Evolutionary conservation across 2,797 vertebrate genomes (phyloP).

Genomic region (Takifugu ocellatus): DNA sequence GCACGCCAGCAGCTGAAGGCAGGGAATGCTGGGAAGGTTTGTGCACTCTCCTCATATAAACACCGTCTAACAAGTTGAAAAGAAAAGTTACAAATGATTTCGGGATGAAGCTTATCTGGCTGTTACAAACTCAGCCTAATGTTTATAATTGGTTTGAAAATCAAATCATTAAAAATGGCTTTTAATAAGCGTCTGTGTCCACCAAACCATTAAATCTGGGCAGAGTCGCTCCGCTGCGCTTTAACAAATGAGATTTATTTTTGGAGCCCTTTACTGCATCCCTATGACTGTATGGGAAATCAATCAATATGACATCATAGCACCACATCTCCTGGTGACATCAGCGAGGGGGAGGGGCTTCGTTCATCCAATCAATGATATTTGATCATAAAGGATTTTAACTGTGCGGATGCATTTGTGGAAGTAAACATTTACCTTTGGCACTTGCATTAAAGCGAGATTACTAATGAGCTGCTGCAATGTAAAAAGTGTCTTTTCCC

Average conservation of each 20-base stretch:
- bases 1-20: background rate
- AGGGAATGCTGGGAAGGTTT: too few species aligned
- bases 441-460: slow-evolving; percentile 25
- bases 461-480: slow-evolving; percentile 21
- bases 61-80: too few species aligned
- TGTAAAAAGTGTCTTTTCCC: slow-evolving; percentile 6
- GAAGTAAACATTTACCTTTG: slow-evolving; percentile 26
- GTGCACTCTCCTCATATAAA: too few species aligned
- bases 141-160: too few species aligned
- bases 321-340: slow-evolving; percentile 50
- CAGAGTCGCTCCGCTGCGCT: slow-evolving; percentile 53
- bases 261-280: slow-evolving; percentile 55
- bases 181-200: slow-evolving; percentile 16
- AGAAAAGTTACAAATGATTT: too few species aligned
- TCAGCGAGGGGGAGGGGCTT: slow-evolving; percentile 23
- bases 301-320: slow-evolving; percentile 69
- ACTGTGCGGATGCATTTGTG: slow-evolving; percentile 8
- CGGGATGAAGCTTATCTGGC: too few species aligned
- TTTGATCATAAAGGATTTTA: background rate
- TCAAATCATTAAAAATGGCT: too few species aligned
- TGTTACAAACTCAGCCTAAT: too few species aligned
- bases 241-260: slow-evolving; percentile 71
- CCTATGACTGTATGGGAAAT: slow-evolving; percentile 52
- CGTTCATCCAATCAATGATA: slow-evolving; percentile 5
- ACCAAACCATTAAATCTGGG: slow-evolving; percentile 48